Evolutionary conservation across 2,797 vertebrate genomes (phyloP).

Genomic region (Tenualosa ilisha): DNA sequence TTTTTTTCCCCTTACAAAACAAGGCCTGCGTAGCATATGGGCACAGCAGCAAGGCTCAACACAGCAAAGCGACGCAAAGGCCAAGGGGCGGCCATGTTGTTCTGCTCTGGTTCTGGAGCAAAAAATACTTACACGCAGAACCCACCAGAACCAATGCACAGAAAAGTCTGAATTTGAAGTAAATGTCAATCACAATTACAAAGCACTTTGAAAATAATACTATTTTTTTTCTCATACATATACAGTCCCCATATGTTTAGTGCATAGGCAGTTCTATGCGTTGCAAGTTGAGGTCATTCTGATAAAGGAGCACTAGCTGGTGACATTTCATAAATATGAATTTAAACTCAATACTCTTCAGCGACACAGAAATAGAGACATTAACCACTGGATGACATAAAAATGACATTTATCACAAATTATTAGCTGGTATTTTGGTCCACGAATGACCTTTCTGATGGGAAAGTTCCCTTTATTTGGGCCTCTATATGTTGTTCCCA

Average conservation of each 20-base stretch:
- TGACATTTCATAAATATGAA: neutral
- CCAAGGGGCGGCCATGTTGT: neutral
- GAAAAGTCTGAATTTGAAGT: neutral
- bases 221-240: neutral
- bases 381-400: neutral
- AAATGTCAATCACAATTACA: conserved; percentile 4
- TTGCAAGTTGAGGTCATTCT: neutral
- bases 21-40: conserved; percentile 40
- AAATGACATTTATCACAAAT: conserved; percentile 9
- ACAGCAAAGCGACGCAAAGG: neutral
- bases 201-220: neutral
- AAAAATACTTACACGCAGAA: neutral
- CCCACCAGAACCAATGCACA: neutral
- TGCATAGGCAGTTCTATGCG: neutral
- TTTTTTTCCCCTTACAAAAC: conserved; percentile 37
- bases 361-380: neutral
- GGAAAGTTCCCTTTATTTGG: neutral
- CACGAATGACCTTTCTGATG: neutral
- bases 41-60: conserved; percentile 3
- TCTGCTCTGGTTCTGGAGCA: neutral
- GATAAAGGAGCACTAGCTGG: neutral
- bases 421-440: neutral
- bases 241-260: neutral
- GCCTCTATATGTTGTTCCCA: neutral
- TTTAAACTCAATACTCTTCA: neutral